Conservation (phyloP, 2,113 vertebrate species). For the Enhydra lutris region DNA sequence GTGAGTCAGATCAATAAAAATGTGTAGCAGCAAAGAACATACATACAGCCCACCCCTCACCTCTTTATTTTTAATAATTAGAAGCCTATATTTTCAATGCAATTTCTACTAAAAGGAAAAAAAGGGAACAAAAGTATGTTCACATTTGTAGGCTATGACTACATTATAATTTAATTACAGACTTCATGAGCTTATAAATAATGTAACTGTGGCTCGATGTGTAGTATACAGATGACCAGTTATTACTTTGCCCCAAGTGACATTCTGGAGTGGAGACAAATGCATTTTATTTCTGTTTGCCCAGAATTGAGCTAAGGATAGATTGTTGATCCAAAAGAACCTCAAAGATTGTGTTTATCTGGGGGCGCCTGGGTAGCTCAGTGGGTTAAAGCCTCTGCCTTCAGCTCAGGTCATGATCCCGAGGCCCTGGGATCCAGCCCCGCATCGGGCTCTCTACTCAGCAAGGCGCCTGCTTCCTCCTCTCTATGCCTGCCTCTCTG, state of each 20-base stretch:
- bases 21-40: not conserved
- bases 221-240: not conserved
- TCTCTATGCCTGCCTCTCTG: too few relatives aligned
- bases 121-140: not conserved
- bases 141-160: not conserved
- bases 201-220: not conserved
- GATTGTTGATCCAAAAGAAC: conserved; percentile 3
- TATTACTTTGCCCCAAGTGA: not conserved
- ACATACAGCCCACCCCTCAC: not conserved
- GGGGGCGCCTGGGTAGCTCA: too few relatives aligned
- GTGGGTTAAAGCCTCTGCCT: too few relatives aligned
- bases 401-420: too few relatives aligned
- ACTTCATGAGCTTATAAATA: not conserved
- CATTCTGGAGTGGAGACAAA: not conserved
- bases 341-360: conserved; percentile 4
- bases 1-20: not conserved
- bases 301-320: not conserved
- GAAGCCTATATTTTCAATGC: not conserved
- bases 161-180: not conserved
- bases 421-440: too few relatives aligned
- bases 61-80: not conserved
- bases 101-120: not conserved
- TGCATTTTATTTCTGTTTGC: not conserved
- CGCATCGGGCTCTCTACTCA: too few relatives aligned
- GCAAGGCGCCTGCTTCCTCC: too few relatives aligned